Evolutionary conservation across 2,888 invertebrate species (phyloP).

Genomic region (Chelonus formosanus): DNA sequence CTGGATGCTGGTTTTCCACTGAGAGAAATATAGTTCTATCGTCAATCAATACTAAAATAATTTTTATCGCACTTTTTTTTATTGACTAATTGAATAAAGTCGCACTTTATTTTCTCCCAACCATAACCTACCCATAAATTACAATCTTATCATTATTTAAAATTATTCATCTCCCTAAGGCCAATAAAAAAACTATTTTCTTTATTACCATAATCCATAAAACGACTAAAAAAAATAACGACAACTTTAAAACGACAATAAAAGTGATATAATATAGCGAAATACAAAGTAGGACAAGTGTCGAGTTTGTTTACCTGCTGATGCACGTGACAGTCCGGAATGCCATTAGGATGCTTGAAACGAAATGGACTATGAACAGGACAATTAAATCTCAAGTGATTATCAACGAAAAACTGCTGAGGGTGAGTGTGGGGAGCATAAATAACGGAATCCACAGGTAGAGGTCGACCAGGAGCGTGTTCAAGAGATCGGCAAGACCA

Average conservation of each 20-base stretch:
- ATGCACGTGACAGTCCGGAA: constrained; percentile 66
- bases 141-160: neutral
- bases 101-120: too few species aligned
- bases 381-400: constrained; percentile 69
- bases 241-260: too few species aligned
- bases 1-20: constrained; percentile 4
- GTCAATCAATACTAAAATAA: constrained; percentile 19
- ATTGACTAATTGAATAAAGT: too few species aligned
- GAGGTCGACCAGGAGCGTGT: constrained; percentile 66
- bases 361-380: constrained; percentile 81
- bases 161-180: neutral
- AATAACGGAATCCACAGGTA: constrained; percentile 66
- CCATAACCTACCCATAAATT: neutral
- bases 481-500: constrained; percentile 58
- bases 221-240: too few species aligned
- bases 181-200: too few species aligned
- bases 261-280: too few species aligned
- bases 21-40: neutral
- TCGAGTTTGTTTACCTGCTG: constrained; percentile 58
- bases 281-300: too few species aligned
- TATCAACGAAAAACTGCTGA: constrained; percentile 66
- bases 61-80: neutral
- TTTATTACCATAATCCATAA: neutral
- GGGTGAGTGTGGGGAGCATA: constrained; percentile 67
- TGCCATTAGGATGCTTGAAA: constrained; percentile 70